Evolutionary conservation across 1,140 invertebrate species (phyloP), one percentile per base, ranked within the genome.

Genomic region (Ridgeia piscesae): DNA sequence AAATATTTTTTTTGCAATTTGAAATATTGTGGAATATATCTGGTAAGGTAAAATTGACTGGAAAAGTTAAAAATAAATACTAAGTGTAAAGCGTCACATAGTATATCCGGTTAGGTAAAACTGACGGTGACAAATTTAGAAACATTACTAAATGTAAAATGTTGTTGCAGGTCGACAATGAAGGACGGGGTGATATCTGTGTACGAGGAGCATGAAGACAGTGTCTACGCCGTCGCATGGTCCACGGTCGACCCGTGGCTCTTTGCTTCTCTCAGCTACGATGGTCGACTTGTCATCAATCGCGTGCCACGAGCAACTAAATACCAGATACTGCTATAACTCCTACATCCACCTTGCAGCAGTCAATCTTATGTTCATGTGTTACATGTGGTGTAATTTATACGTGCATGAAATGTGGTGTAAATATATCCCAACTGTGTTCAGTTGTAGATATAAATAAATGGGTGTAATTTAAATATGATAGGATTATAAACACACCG

Each of bases 181-280:
- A 77, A 77, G 27, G 58, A 77, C 27, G 58, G 58, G 17, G 58
- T 77, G 58, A 77, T 77, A 77, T 77, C 58, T 14, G 58, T 77
- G 58, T 77, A 99, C 95, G 98, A 99, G 95, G 98, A 99, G 94
- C 99, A 99, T 96, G 99, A 99, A 96, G 99, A 99, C 95, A 99
- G 98, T 91, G 99, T 99, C 33, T 99, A 99, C 96, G 98, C 98
- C 94, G 98, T 98, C 0, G 99, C 99, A 96, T 99, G 99, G 99
- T 99, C 99, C 92, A 97, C 98, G 88, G 98, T 98, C 88, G 99
- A 99, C 96, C 98, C 99, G 33, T 99, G 99, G 99, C 98, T 98
- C 88, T 99, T 99, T 97, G 99, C 99, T 42, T 99, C 98, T 0
- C 96, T 99, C 0, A 99, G 98, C 95, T 99, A 99, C 96, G 99